Conservation (phyloP, 2,797 vertebrate genomes). For the Peromyscus melanophrys region DNA sequence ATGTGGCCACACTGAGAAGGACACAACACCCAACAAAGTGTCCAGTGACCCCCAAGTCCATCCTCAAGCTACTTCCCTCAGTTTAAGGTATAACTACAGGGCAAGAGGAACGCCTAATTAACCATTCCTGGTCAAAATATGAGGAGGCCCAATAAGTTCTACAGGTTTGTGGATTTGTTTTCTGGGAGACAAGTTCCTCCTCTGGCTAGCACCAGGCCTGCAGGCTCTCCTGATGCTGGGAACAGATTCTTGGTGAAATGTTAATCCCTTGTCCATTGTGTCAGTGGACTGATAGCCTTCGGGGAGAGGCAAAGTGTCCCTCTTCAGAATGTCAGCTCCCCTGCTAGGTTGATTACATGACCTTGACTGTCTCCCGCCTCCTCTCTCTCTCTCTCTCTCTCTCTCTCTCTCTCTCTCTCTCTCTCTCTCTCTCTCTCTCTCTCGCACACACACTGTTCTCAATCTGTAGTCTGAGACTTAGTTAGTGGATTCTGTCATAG, state of each 20-base stretch:
- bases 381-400: no score
- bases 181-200: background rate
- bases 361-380: background rate
- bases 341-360: background rate
- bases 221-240: background rate
- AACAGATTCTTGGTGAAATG: background rate
- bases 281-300: background rate
- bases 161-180: background rate
- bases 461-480: constrained; percentile 7
- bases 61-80: background rate
- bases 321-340: background rate
- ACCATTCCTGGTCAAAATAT: background rate
- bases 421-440: background rate
- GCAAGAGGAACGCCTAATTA: background rate
- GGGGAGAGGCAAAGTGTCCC: background rate
- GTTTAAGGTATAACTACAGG: background rate
- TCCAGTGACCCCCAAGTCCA: background rate
- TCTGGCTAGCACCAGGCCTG: background rate
- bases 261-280: background rate
- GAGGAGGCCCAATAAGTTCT: no score
- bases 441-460: background rate
- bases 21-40: background rate
- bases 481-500: background rate
- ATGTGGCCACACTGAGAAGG: background rate
- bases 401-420: background rate